These are phyloP conservation scores for Chloebia gouldiae DNA, from an alignment of 2,113 vertebrate species.

Conservation along the genomic window DNA sequence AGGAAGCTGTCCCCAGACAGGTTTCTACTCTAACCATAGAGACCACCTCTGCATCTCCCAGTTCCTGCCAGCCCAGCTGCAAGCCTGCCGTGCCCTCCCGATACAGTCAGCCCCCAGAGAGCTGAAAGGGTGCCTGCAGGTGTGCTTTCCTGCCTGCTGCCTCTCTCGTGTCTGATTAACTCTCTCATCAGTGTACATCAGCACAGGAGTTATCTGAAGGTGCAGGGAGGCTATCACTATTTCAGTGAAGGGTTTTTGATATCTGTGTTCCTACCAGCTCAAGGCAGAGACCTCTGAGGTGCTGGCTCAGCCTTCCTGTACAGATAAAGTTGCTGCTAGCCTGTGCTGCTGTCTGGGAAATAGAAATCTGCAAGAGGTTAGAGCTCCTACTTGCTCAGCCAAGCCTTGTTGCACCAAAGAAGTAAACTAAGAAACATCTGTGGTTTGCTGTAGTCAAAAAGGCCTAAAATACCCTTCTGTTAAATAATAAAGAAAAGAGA, in stretches of 20 bases:
- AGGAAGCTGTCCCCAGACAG: constrained; percentile 34
- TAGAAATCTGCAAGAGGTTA: neutral
- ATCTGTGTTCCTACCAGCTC: neutral
- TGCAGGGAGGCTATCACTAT: neutral
- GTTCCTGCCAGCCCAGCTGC: constrained; percentile 53
- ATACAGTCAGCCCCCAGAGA: neutral
- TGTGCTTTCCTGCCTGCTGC: constrained; percentile 27
- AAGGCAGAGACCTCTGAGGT: neutral
- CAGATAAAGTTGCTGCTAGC: neutral
- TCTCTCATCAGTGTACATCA: constrained; percentile 14
- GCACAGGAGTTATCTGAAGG: constrained; percentile 29
- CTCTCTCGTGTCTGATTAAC: neutral
- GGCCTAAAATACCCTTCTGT: neutral
- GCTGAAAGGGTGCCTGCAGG: constrained; percentile 30
- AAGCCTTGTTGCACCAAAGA: neutral
- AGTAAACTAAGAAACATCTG: neutral
- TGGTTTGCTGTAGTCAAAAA: neutral
- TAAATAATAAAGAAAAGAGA: neutral
- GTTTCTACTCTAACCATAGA: constrained; percentile 51
- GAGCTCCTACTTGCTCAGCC: neutral
- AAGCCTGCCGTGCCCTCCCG: neutral
- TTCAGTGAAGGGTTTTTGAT: neutral
- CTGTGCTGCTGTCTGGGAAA: neutral
- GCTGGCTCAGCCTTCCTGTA: constrained; percentile 15
- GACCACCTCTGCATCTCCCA: constrained; percentile 22